Evolutionary conservation across 2,113 vertebrate species (phyloP).

Genomic region (Lophochroa leadbeateri): DNA sequence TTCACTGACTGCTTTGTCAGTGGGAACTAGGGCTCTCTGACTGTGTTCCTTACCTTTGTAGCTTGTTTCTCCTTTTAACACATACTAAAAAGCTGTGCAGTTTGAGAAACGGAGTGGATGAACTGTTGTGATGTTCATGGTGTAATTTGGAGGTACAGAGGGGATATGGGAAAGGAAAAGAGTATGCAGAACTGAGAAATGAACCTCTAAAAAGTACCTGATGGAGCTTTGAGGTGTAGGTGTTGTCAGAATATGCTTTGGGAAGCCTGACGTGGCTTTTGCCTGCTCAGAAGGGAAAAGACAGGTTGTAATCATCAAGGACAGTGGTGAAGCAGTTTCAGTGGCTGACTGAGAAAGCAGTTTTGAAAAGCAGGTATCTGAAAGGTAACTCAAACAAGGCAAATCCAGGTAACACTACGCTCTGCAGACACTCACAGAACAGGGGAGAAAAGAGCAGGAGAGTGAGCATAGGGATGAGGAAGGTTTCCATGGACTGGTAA

Average conservation of each 20-base stretch:
- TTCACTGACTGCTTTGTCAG: neutral
- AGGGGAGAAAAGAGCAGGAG: neutral
- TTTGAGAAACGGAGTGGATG: neutral
- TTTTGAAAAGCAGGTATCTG: neutral
- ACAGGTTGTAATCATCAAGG: neutral
- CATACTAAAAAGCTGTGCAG: neutral
- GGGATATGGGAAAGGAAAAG: neutral
- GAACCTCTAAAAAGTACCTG: neutral
- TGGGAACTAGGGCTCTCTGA: neutral
- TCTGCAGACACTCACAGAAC: rapidly evolving
- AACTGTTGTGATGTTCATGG: rapidly evolving
- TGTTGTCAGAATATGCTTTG: neutral
- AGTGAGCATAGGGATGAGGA: neutral
- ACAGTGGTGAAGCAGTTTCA: neutral
- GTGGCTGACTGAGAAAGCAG: neutral
- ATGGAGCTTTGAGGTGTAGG: neutral
- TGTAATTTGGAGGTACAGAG: neutral
- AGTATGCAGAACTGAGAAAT: neutral
- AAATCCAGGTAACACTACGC: neutral
- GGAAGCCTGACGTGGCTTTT: neutral
- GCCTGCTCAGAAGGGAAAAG: neutral
- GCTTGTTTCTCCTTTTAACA: neutral
- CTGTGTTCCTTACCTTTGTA: neutral
- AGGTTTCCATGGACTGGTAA: neutral
- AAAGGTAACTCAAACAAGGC: neutral